Base-by-base conservation (phyloP, 2,113 vertebrate genomes). In the Pomatorhinus ruficollis region DNA sequence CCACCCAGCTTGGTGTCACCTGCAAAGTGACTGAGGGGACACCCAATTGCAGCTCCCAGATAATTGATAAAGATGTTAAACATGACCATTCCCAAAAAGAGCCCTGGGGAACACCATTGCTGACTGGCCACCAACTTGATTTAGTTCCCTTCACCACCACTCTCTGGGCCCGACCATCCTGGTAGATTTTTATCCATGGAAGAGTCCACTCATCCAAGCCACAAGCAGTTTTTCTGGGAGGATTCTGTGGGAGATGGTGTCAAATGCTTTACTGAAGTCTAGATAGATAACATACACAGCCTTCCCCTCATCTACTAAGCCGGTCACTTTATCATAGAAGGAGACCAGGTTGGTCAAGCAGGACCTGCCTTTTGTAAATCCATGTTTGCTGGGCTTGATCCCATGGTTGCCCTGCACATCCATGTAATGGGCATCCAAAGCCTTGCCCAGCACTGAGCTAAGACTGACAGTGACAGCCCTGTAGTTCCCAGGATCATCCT, bases 81-180 rank as follows among this genome's bases (percentile, higher is more conserved):
- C 10, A 6, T 12, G 8, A 45, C 20, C 13, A 18, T 20, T 14
- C 44, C 35, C 20, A 31, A 22, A 31, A 88, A 6, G 14, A 27
- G 11, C 35, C 59, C 42, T 72, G 59, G 37, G 31, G 15, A 65
- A 4, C 42, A 72, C 22, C 24, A 49, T 1, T 71, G 49, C 16
- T 71, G 56, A n/a, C 30, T 30, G 31, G 40, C 8, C 49, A 49
- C 25, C 33, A 65, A 10, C 31, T 23, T 49, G 42, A 50, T 65
- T 72, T 44, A 50, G 10, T 72, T 81, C 42, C 31, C 20, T 59
- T 65, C 18, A 20, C 44, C 25, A 50, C 17, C 15, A 33, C 7
- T 49, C 7, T 44, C 8, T 28, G 23, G 59, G 44, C 17, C 18
- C 0, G 0, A 9, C 42, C 8, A 17, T 65, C 23, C 31, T 28